A percentile compares a stretch with the other conserved stretches of the same genome.
phyloP scores from a whole-genome alignment of 2,888 invertebrate genomes.

The Catotricha subobsoleta region DNA sequence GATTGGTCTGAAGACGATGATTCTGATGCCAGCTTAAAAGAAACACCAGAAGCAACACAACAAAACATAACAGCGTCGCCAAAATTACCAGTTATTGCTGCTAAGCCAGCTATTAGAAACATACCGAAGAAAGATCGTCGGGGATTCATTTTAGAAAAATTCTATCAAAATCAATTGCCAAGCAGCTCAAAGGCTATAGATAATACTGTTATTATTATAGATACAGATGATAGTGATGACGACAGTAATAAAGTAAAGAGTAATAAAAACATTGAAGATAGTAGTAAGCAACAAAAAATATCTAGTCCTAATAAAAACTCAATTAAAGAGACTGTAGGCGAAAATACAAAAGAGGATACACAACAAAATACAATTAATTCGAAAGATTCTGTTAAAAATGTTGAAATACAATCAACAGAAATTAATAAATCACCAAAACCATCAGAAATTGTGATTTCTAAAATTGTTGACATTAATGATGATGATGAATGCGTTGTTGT shows the following conservation, averaged over 20 bases:
- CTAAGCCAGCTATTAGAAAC: constrained; percentile 15
- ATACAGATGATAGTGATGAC: no score
- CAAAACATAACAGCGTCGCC: background rate
- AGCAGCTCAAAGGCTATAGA: no score
- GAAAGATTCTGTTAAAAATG: constrained; percentile 8
- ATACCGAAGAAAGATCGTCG: constrained; percentile 29
- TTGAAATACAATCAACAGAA: background rate
- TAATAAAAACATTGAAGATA: no score
- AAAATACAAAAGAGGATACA: background rate
- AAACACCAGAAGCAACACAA: constrained; percentile 8
- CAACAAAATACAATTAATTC: background rate
- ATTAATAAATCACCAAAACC: background rate
- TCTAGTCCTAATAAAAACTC: background rate
- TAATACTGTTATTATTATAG: no score
- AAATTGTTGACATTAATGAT: constrained; percentile 4
- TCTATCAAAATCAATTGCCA: constrained; percentile 11
- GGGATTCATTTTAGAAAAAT: constrained; percentile 21
- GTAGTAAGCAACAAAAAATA: background rate
- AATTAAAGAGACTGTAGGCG: background rate
- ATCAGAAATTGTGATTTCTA: background rate
- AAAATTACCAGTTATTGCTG: constrained; percentile 3
- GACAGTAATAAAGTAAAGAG: no score
- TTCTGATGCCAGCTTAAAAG: constrained; percentile 19
- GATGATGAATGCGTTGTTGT: no score
- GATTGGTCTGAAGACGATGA: constrained; percentile 58